Conservation (phyloP, 2,797 vertebrate genomes). For the Iguana delicatissima region DNA sequence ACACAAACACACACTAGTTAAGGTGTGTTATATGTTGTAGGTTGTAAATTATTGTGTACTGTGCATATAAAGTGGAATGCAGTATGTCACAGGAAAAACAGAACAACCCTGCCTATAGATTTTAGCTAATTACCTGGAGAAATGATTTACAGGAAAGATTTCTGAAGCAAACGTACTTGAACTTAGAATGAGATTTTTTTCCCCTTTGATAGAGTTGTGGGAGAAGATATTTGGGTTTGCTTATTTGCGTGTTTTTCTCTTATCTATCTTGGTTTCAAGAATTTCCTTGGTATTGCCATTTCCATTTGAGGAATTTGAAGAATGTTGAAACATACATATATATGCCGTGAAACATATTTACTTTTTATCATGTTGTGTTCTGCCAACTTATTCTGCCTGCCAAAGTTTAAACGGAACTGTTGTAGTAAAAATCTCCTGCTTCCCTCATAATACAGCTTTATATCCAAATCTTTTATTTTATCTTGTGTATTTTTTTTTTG, state of each 20-base stretch:
- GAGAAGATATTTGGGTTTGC: constrained; percentile 68
- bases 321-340: constrained; percentile 70
- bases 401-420: constrained; percentile 69
- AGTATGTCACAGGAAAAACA: neutral
- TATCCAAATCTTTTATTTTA: constrained; percentile 62
- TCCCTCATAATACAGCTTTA: constrained; percentile 31
- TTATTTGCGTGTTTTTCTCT: constrained; percentile 69
- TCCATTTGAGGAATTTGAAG: constrained; percentile 74
- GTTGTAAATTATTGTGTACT: neutral
- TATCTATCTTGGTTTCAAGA: constrained; percentile 67
- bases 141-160: neutral
- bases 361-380: constrained; percentile 47
- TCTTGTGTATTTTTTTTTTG: constrained; percentile 63
- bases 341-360: constrained; percentile 69
- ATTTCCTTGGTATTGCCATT: constrained; percentile 76
- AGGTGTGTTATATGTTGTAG: neutral
- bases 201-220: constrained; percentile 4
- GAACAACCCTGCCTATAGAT: neutral
- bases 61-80: neutral
- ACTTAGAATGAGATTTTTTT: neutral
- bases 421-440: constrained; percentile 34
- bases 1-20: neutral
- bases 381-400: constrained; percentile 70
- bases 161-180: neutral
- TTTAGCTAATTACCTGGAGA: neutral